Conservation (phyloP, 2,797 vertebrate genomes). For the Phrynocephalus guinanensis region DNA sequence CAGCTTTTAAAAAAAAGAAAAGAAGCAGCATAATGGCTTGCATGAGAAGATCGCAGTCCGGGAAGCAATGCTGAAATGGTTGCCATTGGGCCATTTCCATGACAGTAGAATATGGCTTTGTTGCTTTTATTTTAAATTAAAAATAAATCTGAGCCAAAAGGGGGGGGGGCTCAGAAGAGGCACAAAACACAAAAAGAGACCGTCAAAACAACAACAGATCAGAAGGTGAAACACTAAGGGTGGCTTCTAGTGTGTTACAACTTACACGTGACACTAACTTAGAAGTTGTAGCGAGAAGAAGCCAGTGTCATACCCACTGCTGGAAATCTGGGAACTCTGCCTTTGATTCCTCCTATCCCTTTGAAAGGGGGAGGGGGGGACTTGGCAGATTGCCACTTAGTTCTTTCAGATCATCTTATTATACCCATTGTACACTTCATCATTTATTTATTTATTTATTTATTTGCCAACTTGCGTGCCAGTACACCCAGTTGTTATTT, state of each 20-base stretch:
- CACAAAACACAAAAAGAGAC: constrained; percentile 36
- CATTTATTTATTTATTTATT: constrained; percentile 16
- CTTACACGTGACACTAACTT: constrained; percentile 14
- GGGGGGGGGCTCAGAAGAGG: too few relatives aligned
- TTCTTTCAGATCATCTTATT: constrained; percentile 70
- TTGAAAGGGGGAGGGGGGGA: constrained; percentile 79
- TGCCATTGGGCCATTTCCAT: constrained; percentile 76
- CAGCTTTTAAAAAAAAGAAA: constrained; percentile 58
- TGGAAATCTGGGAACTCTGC: constrained; percentile 79
- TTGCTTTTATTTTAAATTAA: constrained; percentile 74
- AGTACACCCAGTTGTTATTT: constrained; percentile 50
- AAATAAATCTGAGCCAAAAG: constrained; percentile 71
- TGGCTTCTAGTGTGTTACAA: constrained; percentile 32
- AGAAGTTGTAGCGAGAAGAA: constrained; percentile 43
- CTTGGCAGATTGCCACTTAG: constrained; percentile 76
- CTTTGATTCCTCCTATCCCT: constrained; percentile 78
- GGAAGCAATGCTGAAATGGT: constrained; percentile 74
- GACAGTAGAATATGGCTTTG: constrained; percentile 70
- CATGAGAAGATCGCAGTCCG: constrained; percentile 73
- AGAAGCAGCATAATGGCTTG: constrained; percentile 44
- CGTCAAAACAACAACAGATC: constrained; percentile 71
- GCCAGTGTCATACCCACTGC: constrained; percentile 70
- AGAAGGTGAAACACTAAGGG: constrained; percentile 57
- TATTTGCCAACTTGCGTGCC: constrained; percentile 45
- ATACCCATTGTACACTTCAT: constrained; percentile 48